Conservation (phyloP, 2,797 vertebrate species). For the Lagocephalus sceleratus region DNA sequence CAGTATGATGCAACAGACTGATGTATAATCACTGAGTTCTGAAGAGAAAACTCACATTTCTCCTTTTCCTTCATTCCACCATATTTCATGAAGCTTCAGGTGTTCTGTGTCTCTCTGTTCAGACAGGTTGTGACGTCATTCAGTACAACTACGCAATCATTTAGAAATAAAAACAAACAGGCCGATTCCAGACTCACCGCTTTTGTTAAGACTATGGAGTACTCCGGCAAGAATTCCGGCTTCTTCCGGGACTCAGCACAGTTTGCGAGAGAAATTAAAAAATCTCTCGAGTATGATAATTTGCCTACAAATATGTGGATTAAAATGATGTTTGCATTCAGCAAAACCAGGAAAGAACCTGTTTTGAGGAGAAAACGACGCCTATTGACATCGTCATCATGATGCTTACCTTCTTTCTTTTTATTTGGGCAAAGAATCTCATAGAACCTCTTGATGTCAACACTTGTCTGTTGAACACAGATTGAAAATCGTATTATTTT, state of each 20-base stretch:
- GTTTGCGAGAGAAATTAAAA: slow-evolving; percentile 73
- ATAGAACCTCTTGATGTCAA: slow-evolving; percentile 68
- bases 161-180: neutral
- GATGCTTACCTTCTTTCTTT: slow-evolving; percentile 47
- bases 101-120: slow-evolving; percentile 48
- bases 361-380: neutral
- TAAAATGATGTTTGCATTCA: too few relatives aligned
- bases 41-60: slow-evolving; percentile 38
- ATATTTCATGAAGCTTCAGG: slow-evolving; percentile 24
- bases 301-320: slow-evolving; percentile 47
- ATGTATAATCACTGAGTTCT: neutral
- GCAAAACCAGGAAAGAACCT: neutral
- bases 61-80: slow-evolving; percentile 13
- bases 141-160: neutral
- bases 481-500: slow-evolving; percentile 2
- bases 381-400: too few relatives aligned
- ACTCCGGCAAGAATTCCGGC: slow-evolving; percentile 75
- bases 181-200: slow-evolving; percentile 58
- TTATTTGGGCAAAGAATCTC: slow-evolving; percentile 64
- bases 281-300: slow-evolving; percentile 76
- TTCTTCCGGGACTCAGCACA: slow-evolving; percentile 74
- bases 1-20: too few relatives aligned
- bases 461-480: slow-evolving; percentile 51
- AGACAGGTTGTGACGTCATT: slow-evolving; percentile 2
- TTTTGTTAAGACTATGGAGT: slow-evolving; percentile 71